Evolutionary conservation across 1,140 invertebrate species (phyloP).

Genomic region (Rhyzopertha dominica): DNA sequence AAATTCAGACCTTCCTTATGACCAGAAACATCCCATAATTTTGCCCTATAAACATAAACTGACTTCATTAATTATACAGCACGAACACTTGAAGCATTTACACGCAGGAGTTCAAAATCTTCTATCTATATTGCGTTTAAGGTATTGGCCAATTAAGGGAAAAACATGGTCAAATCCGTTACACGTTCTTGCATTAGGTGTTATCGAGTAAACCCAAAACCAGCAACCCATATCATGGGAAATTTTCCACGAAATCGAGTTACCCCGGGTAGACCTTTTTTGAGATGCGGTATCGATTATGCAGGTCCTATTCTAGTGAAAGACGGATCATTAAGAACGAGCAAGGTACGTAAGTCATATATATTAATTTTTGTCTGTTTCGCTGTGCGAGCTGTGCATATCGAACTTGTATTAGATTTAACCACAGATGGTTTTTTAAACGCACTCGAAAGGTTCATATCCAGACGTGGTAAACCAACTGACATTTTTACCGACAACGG

Average conservation of each 20-base stretch:
- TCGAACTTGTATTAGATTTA: conserved; percentile 39
- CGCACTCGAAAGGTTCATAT: conserved; percentile 40
- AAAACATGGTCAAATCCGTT: conserved; percentile 23
- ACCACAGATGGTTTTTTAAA: conserved; percentile 38
- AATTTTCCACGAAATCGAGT: conserved; percentile 32
- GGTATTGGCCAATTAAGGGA: conserved; percentile 32
- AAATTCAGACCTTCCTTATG: conserved; percentile 26
- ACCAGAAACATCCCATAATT: conserved; percentile 45
- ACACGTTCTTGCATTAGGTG: conserved; percentile 33
- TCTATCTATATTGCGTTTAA: conserved; percentile 14
- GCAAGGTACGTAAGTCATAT: no score
- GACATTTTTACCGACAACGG: conserved; percentile 40
- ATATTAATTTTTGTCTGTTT: conserved; percentile 14
- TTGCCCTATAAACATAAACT: conserved; percentile 34
- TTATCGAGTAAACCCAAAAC: conserved; percentile 21
- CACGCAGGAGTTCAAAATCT: conserved; percentile 26
- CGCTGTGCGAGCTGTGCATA: conserved; percentile 41
- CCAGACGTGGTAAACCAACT: conserved; percentile 29
- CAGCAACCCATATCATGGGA: conserved; percentile 30
- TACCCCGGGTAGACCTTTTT: conserved; percentile 23
- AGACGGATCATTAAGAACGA: no score
- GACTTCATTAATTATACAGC: conserved; percentile 32
- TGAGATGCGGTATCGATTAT: conserved; percentile 25
- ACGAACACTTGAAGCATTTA: conserved; percentile 22
- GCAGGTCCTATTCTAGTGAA: conserved; percentile 30